Evolutionary conservation across 2,888 invertebrate genomes (phyloP).

Genomic region (Lordiphosa andalusiaca): DNA sequence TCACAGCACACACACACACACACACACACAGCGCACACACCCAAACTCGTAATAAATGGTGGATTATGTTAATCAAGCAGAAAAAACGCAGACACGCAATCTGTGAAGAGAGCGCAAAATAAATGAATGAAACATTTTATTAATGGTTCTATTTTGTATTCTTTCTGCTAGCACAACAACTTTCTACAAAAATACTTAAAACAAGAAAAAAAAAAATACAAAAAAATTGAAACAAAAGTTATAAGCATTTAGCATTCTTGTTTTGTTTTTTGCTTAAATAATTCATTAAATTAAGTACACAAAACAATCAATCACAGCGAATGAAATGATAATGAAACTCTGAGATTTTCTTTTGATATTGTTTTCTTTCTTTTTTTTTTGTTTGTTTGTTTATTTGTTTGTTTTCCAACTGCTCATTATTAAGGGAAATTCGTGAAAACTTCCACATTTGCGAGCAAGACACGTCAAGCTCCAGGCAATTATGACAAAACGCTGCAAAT

Average conservation of each 20-base stretch:
- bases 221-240: conserved; percentile 52
- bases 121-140: conserved; percentile 67
- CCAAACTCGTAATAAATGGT: conserved; percentile 66
- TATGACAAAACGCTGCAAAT: conserved; percentile 36
- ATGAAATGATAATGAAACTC: conserved; percentile 57
- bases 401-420: background rate
- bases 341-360: conserved; percentile 44
- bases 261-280: conserved; percentile 61
- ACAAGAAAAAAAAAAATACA: conserved; percentile 36
- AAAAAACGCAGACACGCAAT: conserved; percentile 55
- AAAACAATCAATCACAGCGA: conserved; percentile 72
- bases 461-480: conserved; percentile 44
- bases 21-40: conserved; percentile 3
- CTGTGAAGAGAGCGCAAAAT: conserved; percentile 37
- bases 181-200: conserved; percentile 44
- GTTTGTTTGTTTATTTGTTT: conserved; percentile 1
- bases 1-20: conserved; percentile 46
- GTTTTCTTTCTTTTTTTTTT: background rate
- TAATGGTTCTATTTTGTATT: conserved; percentile 55
- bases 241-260: conserved; percentile 46
- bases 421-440: conserved; percentile 26
- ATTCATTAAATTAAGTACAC: conserved; percentile 75
- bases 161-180: conserved; percentile 13
- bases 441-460: conserved; percentile 14
- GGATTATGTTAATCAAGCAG: conserved; percentile 75